A percentile compares a stretch with the other conserved stretches of the same genome.
These are phyloP conservation scores for Poeciliopsis paucimaculata DNA, from an alignment of 2,797 vertebrate species.

Conservation along the genomic window DNA sequence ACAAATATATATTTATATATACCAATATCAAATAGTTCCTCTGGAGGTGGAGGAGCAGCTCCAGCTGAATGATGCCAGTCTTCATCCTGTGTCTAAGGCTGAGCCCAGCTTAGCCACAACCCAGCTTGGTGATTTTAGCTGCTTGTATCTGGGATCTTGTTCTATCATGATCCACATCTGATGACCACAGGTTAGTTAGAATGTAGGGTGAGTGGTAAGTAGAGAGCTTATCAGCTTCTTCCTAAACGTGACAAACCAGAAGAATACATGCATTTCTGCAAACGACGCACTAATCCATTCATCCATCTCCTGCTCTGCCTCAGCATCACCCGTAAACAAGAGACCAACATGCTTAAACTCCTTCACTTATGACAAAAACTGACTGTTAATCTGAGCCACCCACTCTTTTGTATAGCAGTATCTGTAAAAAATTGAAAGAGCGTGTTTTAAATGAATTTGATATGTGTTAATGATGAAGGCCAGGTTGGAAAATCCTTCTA, in stretches of 20 bases:
- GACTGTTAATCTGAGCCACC: too few species aligned
- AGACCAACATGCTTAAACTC: neutral
- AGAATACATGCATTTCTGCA: neutral
- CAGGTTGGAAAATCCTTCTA: too few species aligned
- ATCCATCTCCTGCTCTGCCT: neutral
- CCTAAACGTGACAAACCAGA: neutral
- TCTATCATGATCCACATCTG: neutral
- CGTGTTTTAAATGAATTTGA: too few species aligned
- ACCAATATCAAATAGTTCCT: neutral
- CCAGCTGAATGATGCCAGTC: neutral
- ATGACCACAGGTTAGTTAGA: neutral
- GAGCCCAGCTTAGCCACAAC: neutral
- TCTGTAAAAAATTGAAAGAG: too few species aligned
- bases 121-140: neutral
- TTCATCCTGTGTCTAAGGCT: neutral
- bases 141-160: neutral
- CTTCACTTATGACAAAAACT: too few species aligned
- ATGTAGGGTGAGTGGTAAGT: neutral
- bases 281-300: neutral
- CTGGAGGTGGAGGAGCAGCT: neutral
- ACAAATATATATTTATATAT: neutral
- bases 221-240: neutral
- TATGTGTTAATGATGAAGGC: too few species aligned
- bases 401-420: too few species aligned
- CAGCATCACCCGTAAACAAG: neutral